Conservation (phyloP, 1,140 invertebrate genomes). For the Brachionus calyciflorus region DNA sequence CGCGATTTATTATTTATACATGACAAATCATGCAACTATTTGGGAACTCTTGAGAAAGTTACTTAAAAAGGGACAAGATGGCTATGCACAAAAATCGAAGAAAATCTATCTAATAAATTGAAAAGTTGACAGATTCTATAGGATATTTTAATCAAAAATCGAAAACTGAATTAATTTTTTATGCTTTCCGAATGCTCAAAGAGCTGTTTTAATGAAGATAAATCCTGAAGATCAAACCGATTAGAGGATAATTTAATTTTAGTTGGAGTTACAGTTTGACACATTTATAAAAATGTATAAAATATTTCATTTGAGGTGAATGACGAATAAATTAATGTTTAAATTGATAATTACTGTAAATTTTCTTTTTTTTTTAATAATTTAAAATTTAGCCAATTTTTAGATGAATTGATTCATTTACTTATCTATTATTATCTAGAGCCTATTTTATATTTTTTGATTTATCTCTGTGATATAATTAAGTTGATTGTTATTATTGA, state of each 20-base stretch:
- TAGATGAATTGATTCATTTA: no score
- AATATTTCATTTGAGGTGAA: no score
- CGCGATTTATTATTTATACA: slow-evolving; percentile 48
- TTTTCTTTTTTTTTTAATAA: no score
- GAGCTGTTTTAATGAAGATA: slow-evolving; percentile 60
- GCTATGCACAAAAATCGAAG: slow-evolving; percentile 32
- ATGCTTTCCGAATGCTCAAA: slow-evolving; percentile 56
- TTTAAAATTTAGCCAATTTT: no score
- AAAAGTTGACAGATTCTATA: slow-evolving; percentile 43
- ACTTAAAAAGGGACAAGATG: slow-evolving; percentile 47
- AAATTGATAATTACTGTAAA: no score
- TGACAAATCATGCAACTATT: slow-evolving; percentile 47
- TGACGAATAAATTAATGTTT: no score
- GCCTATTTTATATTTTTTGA: no score
- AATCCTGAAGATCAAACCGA: background rate
- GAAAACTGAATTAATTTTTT: background rate
- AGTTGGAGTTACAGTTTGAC: no score
- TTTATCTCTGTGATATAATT: no score
- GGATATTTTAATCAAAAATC: slow-evolving; percentile 32
- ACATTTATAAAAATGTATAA: no score
- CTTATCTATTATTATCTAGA: no score
- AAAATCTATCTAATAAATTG: slow-evolving; percentile 12
- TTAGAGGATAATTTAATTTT: slow-evolving; percentile 51
- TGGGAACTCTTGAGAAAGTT: slow-evolving; percentile 47
- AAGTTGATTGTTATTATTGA: no score